Conservation (phyloP, 2,888 invertebrate species). For the Clusia tigrina region DNA sequence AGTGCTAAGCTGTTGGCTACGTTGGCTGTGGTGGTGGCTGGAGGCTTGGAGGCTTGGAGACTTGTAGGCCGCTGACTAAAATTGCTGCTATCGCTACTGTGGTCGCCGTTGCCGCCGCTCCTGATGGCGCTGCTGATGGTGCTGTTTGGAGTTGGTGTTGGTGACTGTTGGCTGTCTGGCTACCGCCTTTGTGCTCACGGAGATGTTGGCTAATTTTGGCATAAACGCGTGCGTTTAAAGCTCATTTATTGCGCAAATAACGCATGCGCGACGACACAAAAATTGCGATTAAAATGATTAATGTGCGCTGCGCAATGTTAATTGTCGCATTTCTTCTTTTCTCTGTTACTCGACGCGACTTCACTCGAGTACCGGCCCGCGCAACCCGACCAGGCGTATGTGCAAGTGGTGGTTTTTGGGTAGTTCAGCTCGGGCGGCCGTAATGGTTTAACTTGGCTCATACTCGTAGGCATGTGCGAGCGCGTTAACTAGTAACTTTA, state of each 20-base stretch:
- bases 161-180: background rate
- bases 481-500: conserved; percentile 2
- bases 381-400: background rate
- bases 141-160: background rate
- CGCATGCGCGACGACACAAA: conserved; percentile 49
- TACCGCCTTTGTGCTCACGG: background rate
- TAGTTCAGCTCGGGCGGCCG: background rate
- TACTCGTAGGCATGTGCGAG: conserved; percentile 16
- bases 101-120: conserved; percentile 10
- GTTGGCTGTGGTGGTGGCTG: too few species aligned
- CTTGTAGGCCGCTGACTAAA: conserved; percentile 12
- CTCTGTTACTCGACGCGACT: background rate
- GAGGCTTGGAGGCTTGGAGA: too few species aligned
- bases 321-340: conserved; percentile 46
- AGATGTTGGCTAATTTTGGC: conserved; percentile 42
- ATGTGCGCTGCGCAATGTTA: conserved; percentile 61
- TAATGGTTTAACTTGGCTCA: conserved; percentile 4
- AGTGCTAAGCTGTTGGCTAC: too few species aligned
- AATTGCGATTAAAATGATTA: conserved; percentile 63
- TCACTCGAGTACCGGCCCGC: background rate
- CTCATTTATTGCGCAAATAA: conserved; percentile 56
- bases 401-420: background rate
- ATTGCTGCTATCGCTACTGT: conserved; percentile 19
- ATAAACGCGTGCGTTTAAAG: conserved; percentile 51
- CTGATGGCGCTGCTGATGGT: too few species aligned